phyloP scores from a whole-genome alignment of 64 coral and sea anemone species.

The Astreopora myriophthalma region DNA sequence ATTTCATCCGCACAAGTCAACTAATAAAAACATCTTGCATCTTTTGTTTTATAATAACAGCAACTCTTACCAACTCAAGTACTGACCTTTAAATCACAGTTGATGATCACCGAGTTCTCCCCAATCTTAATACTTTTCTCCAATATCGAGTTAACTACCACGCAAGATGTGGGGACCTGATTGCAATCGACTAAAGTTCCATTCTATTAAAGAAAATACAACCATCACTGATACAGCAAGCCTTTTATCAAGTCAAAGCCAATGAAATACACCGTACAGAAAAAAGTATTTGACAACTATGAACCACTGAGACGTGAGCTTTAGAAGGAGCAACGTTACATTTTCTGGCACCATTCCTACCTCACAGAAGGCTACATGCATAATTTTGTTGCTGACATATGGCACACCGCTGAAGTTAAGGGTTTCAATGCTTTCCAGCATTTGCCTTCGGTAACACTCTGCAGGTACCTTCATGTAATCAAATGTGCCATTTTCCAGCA shows the following conservation, averaged over 20 bases:
- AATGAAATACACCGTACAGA: too few species aligned
- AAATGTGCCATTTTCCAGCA: conserved; percentile 67
- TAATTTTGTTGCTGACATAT: not conserved
- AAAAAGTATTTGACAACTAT: too few species aligned
- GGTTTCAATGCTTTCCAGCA: conserved; percentile 19
- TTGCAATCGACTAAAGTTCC: not conserved
- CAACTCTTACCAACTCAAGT: not conserved
- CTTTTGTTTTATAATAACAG: too few species aligned
- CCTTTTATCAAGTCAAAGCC: too few species aligned
- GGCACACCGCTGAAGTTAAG: not conserved
- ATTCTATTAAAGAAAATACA: not conserved
- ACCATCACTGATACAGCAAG: not conserved
- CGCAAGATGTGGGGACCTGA: not conserved
- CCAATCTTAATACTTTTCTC: conserved; percentile 47
- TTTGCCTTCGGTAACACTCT: conserved; percentile 73
- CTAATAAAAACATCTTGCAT: too few species aligned
- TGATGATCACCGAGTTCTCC: conserved; percentile 67
- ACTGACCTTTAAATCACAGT: conserved; percentile 77
- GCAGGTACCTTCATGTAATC: conserved; percentile 78
- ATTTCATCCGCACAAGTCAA: too few species aligned
- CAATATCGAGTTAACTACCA: conserved; percentile 76
- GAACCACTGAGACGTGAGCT: too few species aligned
- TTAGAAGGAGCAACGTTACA: too few species aligned
- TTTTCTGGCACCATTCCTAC: too few species aligned
- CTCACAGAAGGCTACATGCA: conserved; percentile 40